Base-by-base conservation (phyloP, 1,140 invertebrate genomes). In the Drosophila saltans region DNA sequence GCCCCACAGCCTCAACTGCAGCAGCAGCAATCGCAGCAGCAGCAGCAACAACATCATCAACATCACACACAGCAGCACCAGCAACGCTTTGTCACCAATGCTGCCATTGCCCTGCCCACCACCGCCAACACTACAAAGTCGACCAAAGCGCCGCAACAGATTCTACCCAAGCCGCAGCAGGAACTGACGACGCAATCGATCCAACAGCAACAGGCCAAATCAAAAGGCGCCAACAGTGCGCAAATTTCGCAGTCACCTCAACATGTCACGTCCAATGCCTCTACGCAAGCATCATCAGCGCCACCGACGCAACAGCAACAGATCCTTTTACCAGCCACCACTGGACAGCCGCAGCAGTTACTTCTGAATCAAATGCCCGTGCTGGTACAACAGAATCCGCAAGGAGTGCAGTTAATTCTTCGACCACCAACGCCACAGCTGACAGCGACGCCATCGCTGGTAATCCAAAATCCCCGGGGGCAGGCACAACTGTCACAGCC, bases 331-430 rank as follows among this genome's bases (percentile, higher is more conserved):
- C 91, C 91, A 2, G 90, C 90, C n/a, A 90, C 82, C 21, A 41
- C 82, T 41, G 69, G 40, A 43, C 76, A 90, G 63, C 85, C 81
- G 21, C 92, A 92, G 55, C 91, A 91, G 21, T 61, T 92, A 78
- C 62, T 92, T 6, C 78, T 92, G 1, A 92, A 92, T 72, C 92
- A 93, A 68, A 91, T 92, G 91, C 92, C 92, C 7, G 80, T 92
- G 48, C 69, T 92, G 71, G 92, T 92, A 28, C 92, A 92, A 39
- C 92, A 92, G 74, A 92, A 92, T 81, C 92, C 93, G 26, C 93
- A 93, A 30, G 93, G 93, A 9, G 93, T 94, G 24, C 93, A 94
- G 69, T 92, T 94, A 26, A 94, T 94, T 39, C 74, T 94, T 56
- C 82, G 93, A 16, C 93, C 93, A 30, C 92, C 93, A 41, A 93